phyloP scores from a whole-genome alignment of 2,888 invertebrate species.

The Leptinotarsa tumamoca region DNA sequence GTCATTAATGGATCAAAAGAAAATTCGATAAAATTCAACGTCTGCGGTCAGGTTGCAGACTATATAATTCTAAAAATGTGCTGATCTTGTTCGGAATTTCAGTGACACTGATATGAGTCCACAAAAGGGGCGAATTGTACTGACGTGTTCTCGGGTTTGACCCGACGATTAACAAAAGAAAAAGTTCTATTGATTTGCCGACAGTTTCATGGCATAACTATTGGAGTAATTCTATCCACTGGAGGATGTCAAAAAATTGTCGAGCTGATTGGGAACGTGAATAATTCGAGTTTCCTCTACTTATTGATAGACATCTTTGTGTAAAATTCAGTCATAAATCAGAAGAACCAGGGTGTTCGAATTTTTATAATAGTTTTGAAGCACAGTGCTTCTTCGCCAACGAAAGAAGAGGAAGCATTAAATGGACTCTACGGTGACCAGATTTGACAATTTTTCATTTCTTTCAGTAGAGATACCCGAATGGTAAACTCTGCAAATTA shows the following conservation, averaged over 20 bases:
- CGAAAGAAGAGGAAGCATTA: too few species aligned
- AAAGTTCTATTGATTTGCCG: background rate
- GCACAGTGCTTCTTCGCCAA: too few species aligned
- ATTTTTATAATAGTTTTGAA: too few species aligned
- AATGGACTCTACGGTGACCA: too few species aligned
- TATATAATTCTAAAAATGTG: conserved; percentile 51
- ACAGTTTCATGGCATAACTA: background rate
- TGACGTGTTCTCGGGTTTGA: conserved; percentile 33
- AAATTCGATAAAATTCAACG: background rate
- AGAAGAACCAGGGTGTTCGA: too few species aligned
- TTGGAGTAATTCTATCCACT: background rate
- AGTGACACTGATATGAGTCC: conserved; percentile 58
- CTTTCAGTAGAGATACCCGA: too few species aligned
- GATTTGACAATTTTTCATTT: too few species aligned
- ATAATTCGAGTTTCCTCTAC: background rate
- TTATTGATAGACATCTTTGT: too few species aligned
- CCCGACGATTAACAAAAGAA: background rate
- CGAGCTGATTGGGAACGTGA: background rate
- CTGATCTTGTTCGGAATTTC: conserved; percentile 60
- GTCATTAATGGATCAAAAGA: background rate
- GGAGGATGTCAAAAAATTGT: background rate
- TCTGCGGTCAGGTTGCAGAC: conserved; percentile 49
- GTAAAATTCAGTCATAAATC: too few species aligned
- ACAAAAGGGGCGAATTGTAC: conserved; percentile 59
- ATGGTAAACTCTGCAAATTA: too few species aligned